Conservation (phyloP, 2,888 invertebrate species). For the Platycheirus albimanus region DNA sequence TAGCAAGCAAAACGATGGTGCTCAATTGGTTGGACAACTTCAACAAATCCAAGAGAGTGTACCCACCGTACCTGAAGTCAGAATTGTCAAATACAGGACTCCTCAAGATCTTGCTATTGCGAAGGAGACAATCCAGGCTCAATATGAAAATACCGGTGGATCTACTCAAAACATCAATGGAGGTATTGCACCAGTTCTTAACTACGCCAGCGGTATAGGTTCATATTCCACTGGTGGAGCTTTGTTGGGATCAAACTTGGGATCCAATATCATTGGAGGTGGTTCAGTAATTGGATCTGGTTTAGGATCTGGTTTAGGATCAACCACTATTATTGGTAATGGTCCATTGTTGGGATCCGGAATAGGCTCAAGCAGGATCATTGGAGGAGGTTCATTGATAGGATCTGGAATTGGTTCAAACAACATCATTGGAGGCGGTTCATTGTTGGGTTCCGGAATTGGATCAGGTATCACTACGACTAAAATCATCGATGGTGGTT, state of each 20-base stretch:
- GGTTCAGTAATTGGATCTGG: slow-evolving; percentile 11
- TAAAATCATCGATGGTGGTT: background rate
- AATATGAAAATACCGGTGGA: slow-evolving; percentile 78
- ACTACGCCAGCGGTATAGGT: slow-evolving; percentile 77
- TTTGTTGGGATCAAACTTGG: slow-evolving; percentile 2
- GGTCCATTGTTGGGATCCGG: background rate
- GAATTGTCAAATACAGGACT: slow-evolving; percentile 80
- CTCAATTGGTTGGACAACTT: slow-evolving; percentile 77
- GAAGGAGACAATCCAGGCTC: slow-evolving; percentile 78
- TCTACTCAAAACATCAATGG: slow-evolving; percentile 76
- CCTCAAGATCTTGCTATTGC: slow-evolving; percentile 79
- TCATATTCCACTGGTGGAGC: slow-evolving; percentile 39
- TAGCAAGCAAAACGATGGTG: slow-evolving; percentile 78
- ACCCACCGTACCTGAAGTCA: slow-evolving; percentile 78
- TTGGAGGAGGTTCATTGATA: background rate
- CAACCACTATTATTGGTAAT: background rate
- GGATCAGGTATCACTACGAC: no score
- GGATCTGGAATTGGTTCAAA: background rate
- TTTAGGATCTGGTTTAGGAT: slow-evolving; percentile 5
- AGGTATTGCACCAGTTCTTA: slow-evolving; percentile 79
- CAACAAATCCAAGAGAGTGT: slow-evolving; percentile 77
- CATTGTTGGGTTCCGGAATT: background rate
- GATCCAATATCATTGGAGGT: background rate
- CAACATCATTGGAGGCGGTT: background rate
- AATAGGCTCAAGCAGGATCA: background rate